A percentile compares a stretch with the other conserved stretches of the same genome.
Evolutionary conservation across 2,113 vertebrate species (phyloP).

Genomic region (Mesocricetus auratus): DNA sequence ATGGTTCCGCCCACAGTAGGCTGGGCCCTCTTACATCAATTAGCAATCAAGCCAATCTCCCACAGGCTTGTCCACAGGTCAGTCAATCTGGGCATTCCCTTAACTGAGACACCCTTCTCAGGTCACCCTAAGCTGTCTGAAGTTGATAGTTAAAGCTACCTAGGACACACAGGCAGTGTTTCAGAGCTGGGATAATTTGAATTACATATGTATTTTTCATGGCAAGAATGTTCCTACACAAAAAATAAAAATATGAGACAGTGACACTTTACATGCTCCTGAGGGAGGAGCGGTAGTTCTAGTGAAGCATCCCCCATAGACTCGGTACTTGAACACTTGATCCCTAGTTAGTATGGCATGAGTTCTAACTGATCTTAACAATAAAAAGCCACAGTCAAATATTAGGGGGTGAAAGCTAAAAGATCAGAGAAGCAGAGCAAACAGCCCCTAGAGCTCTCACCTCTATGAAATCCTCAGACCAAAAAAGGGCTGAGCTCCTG

Average conservation of each 20-base stretch:
- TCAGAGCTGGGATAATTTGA: conserved; percentile 4
- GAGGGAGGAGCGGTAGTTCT: background rate
- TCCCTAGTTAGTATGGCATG: background rate
- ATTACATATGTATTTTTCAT: background rate
- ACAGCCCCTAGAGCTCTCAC: too few species aligned
- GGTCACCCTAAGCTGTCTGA: background rate
- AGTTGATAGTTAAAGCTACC: background rate
- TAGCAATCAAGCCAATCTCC: background rate
- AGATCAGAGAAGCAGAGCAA: too few species aligned
- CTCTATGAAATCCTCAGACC: too few species aligned
- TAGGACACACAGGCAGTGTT: background rate
- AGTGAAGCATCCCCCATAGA: background rate
- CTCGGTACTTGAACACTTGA: background rate
- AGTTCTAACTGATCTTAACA: too few species aligned
- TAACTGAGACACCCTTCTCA: background rate
- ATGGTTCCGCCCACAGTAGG: background rate
- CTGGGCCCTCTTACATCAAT: background rate
- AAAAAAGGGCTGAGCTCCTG: too few species aligned
- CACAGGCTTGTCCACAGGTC: background rate
- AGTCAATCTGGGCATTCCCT: background rate
- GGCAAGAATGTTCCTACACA: background rate
- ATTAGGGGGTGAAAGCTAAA: too few species aligned
- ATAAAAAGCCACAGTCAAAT: too few species aligned
- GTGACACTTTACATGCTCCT: background rate
- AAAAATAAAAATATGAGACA: background rate